These are phyloP conservation scores for Gymnodraco acuticeps DNA, from an alignment of 2,797 vertebrate species.

Conservation along the genomic window DNA sequence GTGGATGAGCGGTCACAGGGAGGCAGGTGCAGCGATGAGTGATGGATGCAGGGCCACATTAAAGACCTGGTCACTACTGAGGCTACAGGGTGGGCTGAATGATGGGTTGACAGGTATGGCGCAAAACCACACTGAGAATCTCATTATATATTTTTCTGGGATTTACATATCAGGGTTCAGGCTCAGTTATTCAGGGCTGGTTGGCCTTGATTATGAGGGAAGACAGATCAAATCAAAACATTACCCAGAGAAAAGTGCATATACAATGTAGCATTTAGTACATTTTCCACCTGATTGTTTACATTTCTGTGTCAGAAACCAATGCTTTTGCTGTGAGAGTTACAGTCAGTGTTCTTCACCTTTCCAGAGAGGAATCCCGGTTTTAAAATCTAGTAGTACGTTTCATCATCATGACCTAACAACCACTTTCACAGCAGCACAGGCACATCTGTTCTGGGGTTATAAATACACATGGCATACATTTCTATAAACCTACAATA, in stretches of 20 bases:
- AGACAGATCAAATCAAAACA: neutral
- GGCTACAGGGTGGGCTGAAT: neutral
- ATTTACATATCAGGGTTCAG: neutral
- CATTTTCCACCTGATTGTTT: neutral
- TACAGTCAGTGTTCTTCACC: neutral
- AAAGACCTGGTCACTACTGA: slow-evolving; percentile 36
- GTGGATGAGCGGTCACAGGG: slow-evolving; percentile 72
- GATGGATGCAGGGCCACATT: slow-evolving; percentile 77
- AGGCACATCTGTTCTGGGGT: slow-evolving; percentile 6
- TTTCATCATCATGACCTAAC: slow-evolving; percentile 15
- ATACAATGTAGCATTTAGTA: neutral
- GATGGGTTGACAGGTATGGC: slow-evolving; percentile 4
- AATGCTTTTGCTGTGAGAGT: neutral
- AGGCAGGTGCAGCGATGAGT: slow-evolving; percentile 67
- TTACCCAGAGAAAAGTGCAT: neutral
- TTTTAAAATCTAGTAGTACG: neutral
- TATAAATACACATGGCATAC: slow-evolving; percentile 14
- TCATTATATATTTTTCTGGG: neutral
- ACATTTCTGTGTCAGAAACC: neutral
- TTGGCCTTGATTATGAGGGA: neutral
- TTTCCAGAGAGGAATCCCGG: neutral
- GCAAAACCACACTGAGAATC: neutral
- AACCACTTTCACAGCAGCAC: slow-evolving; percentile 2
- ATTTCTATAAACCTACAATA: slow-evolving; percentile 3
- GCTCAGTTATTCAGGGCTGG: neutral